phyloP scores from a whole-genome alignment of 2,113 vertebrate genomes.

The Holacanthus passer region DNA sequence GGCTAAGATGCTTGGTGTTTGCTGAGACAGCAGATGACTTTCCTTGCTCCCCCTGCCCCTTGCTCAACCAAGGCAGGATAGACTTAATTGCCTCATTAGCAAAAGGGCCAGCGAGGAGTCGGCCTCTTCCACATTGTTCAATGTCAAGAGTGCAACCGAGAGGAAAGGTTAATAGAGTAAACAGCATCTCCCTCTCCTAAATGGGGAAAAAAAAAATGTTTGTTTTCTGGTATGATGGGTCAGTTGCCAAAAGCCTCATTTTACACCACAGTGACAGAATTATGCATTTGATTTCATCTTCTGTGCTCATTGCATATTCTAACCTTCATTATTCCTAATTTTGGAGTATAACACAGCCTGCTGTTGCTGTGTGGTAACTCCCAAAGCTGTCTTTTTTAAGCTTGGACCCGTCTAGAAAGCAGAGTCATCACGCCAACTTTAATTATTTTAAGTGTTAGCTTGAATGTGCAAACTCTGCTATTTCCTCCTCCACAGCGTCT shows the following conservation, averaged over 20 bases:
- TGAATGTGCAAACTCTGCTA: slow-evolving; percentile 78
- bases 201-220: slow-evolving; percentile 65
- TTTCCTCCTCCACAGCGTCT: slow-evolving; percentile 69
- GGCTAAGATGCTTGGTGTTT: slow-evolving; percentile 72
- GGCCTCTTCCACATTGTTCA: slow-evolving; percentile 80
- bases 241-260: slow-evolving; percentile 48
- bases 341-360: slow-evolving; percentile 28
- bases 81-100: slow-evolving; percentile 86
- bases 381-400: slow-evolving; percentile 57
- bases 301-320: slow-evolving; percentile 33
- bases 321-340: slow-evolving; percentile 51
- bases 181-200: slow-evolving; percentile 70
- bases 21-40: slow-evolving; percentile 83
- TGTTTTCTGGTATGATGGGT: slow-evolving; percentile 57
- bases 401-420: slow-evolving; percentile 66
- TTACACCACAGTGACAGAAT: slow-evolving; percentile 39
- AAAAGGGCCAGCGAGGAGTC: slow-evolving; percentile 74
- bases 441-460: slow-evolving; percentile 87
- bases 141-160: slow-evolving; percentile 81
- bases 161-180: slow-evolving; percentile 83
- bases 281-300: slow-evolving; percentile 49
- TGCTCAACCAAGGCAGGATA: slow-evolving; percentile 73
- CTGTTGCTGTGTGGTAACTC: slow-evolving; percentile 56
- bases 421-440: slow-evolving; percentile 78
- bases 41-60: slow-evolving; percentile 67